Conservation (phyloP, 2,888 invertebrate genomes). For the Xanthorhoe spadicearia region DNA sequence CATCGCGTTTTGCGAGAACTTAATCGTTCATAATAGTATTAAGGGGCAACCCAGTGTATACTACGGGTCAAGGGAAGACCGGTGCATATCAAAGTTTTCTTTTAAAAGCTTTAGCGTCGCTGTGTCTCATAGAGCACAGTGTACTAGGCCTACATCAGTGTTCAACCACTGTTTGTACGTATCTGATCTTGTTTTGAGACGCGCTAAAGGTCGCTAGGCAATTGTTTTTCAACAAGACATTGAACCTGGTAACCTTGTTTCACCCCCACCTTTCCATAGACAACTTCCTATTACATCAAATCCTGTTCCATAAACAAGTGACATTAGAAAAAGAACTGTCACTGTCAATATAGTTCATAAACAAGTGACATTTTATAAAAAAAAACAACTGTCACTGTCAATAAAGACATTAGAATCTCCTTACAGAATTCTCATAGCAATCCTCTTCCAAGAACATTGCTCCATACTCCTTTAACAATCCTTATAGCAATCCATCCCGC, state of each 20-base stretch:
- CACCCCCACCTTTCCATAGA: conserved; percentile 9
- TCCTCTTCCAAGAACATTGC: too few relatives aligned
- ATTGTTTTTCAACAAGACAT: conserved; percentile 84
- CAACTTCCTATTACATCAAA: too few relatives aligned
- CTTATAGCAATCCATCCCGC: neutral
- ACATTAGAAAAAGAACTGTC: too few relatives aligned
- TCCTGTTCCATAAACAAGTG: too few relatives aligned
- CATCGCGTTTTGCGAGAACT: conserved; percentile 63
- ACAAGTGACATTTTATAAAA: too few relatives aligned
- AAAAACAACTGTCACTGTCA: neutral
- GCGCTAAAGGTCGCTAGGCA: conserved; percentile 74
- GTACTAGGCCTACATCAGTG: conserved; percentile 71
- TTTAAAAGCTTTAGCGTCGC: conserved; percentile 54
- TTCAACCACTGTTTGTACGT: conserved; percentile 78
- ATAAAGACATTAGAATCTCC: too few relatives aligned
- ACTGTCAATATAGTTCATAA: neutral
- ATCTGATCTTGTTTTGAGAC: conserved; percentile 63
- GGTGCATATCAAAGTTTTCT: conserved; percentile 56
- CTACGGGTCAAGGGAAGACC: conserved; percentile 73
- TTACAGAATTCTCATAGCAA: too few relatives aligned
- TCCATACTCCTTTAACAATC: neutral
- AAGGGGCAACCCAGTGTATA: conserved; percentile 76
- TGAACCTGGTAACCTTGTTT: conserved; percentile 69
- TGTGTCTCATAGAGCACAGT: conserved; percentile 62
- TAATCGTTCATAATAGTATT: conserved; percentile 74